Conservation (phyloP, 2,888 invertebrate species). For the Drosophila kuntzei region DNA sequence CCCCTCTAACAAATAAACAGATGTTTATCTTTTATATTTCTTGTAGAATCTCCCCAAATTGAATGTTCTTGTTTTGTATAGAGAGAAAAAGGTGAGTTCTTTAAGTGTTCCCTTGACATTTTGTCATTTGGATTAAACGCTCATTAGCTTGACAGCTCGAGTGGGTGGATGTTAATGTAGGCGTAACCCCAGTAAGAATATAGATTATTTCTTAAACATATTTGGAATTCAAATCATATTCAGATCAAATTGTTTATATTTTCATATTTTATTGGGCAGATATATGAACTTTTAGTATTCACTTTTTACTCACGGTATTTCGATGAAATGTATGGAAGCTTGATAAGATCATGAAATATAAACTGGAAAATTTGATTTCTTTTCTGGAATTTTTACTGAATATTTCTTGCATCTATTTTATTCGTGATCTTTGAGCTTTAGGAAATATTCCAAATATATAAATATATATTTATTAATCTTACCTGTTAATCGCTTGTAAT, state of each 20-base stretch:
- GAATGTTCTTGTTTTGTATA: constrained; percentile 2
- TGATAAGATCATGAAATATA: no score
- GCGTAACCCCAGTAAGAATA: constrained; percentile 6
- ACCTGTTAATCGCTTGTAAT: background rate
- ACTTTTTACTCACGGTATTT: no score
- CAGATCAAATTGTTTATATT: background rate
- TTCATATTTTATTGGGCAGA: background rate
- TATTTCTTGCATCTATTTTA: no score
- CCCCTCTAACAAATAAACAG: constrained; percentile 47
- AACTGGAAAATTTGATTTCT: no score
- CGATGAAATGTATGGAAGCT: no score
- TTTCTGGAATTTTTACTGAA: background rate
- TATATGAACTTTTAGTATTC: background rate
- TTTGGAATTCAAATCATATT: constrained; percentile 3
- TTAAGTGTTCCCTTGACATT: constrained; percentile 67
- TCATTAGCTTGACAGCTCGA: constrained; percentile 59
- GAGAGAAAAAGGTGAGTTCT: constrained; percentile 35
- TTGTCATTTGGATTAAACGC: constrained; percentile 71
- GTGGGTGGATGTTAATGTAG: constrained; percentile 37
- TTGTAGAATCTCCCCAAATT: constrained; percentile 20
- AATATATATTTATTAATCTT: background rate
- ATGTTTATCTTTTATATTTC: constrained; percentile 66
- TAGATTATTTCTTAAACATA: constrained; percentile 2
- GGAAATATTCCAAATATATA: background rate
- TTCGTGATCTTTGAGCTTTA: no score